These are phyloP conservation scores for Uropetala carovei DNA, from an alignment of 2,888 invertebrate genomes.

Conservation along the genomic window DNA sequence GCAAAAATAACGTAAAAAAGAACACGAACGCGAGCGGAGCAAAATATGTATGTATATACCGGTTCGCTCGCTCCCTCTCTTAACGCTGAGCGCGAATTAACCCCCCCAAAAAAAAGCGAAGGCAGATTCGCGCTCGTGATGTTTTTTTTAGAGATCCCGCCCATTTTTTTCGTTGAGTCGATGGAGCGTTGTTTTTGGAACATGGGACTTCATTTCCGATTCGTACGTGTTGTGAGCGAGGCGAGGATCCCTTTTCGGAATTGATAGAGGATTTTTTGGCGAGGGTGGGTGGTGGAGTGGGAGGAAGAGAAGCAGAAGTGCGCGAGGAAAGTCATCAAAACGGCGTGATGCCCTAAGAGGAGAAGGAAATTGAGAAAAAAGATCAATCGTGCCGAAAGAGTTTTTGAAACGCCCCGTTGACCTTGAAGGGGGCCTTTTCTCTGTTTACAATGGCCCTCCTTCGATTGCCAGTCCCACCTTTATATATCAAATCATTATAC, in stretches of 20 bases:
- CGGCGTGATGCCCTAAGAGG: too few species aligned
- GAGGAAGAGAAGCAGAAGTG: neutral
- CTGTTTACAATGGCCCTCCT: too few species aligned
- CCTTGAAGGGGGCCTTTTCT: neutral
- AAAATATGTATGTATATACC: neutral
- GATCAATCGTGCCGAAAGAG: neutral
- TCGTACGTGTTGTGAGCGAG: neutral
- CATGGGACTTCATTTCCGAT: neutral
- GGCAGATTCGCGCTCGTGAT: neutral
- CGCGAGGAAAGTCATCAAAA: neutral
- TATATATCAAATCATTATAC: too few species aligned
- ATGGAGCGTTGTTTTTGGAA: neutral
- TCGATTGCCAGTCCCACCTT: too few species aligned
- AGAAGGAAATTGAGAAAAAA: neutral
- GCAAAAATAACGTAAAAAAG: neutral
- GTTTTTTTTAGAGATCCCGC: neutral
- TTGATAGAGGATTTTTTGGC: neutral
- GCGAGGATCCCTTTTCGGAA: neutral
- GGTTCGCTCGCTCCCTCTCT: neutral
- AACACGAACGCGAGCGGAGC: neutral
- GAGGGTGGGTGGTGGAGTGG: neutral
- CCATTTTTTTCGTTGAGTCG: neutral
- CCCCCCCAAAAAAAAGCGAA: neutral
- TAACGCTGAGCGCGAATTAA: neutral
- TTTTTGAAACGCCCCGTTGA: neutral